These are phyloP conservation scores for Sciurus niger DNA, from an alignment of 2,113 vertebrate species.

Conservation along the genomic window DNA sequence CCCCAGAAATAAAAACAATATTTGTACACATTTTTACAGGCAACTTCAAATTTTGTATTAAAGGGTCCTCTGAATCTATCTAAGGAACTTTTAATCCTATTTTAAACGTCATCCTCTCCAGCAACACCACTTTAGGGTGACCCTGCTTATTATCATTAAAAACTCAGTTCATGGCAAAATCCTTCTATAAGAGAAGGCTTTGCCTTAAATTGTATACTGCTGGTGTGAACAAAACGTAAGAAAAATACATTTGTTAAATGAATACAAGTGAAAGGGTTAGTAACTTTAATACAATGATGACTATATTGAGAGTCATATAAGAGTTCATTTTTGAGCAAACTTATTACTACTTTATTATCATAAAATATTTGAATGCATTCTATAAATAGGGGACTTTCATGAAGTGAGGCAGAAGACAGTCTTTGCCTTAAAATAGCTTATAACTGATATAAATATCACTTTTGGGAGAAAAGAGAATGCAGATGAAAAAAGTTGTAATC, in stretches of 20 bases:
- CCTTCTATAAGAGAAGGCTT: neutral
- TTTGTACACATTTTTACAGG: neutral
- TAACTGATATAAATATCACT: neutral
- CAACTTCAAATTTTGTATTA: neutral
- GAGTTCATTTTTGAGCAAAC: conserved; percentile 56
- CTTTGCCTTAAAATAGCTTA: neutral
- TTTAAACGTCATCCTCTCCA: neutral
- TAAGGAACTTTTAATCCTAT: neutral
- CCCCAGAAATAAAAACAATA: neutral
- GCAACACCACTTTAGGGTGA: neutral
- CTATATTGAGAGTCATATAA: neutral
- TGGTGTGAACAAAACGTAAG: neutral
- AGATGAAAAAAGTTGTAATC: too few species aligned
- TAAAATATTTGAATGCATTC: neutral
- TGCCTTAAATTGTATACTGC: neutral
- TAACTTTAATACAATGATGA: neutral
- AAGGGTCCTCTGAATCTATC: neutral
- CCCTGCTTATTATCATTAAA: neutral
- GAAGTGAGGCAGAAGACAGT: neutral
- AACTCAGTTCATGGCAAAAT: neutral
- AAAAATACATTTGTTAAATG: neutral
- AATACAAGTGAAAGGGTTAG: neutral
- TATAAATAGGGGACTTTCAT: neutral
- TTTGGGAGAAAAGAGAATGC: neutral
- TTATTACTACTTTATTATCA: conserved; percentile 17